A percentile compares a stretch with the other conserved stretches of the same genome.
phyloP scores from a whole-genome alignment of 2,797 vertebrate genomes.

The Acipenser transmontanus region DNA sequence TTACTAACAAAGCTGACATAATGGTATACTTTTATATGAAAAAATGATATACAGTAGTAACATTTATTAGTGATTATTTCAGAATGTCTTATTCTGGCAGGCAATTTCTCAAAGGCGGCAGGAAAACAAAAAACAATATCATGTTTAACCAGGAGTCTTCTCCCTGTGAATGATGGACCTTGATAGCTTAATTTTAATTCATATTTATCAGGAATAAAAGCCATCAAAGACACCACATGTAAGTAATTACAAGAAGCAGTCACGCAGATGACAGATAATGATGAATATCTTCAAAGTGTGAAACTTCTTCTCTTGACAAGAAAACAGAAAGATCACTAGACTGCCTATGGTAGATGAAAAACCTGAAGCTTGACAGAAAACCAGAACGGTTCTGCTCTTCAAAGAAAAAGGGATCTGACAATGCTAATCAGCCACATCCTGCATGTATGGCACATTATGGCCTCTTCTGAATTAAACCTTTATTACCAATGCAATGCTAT shows the following conservation, averaged over 20 bases:
- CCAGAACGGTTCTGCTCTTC: conserved; percentile 31
- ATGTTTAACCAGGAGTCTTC: conserved; percentile 43
- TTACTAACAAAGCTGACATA: no score
- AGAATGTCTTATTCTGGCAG: no score
- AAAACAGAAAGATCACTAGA: conserved; percentile 47
- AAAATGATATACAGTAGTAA: no score
- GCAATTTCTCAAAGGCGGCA: no score
- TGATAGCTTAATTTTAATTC: conserved; percentile 61
- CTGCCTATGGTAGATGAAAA: conserved; percentile 41
- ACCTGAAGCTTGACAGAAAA: conserved; percentile 29
- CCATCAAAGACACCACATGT: conserved; percentile 44
- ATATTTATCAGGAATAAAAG: conserved; percentile 50
- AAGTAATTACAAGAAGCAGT: conserved; percentile 52
- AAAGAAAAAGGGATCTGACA: conserved; percentile 27
- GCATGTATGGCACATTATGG: conserved; percentile 3
- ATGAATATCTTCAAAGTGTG: conserved; percentile 38
- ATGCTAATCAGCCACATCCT: conserved; percentile 35
- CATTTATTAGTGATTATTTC: no score
- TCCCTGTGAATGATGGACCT: conserved; percentile 42
- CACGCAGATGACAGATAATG: conserved; percentile 54
- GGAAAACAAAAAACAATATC: conserved; percentile 28
- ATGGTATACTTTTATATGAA: no score
- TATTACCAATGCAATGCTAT: conserved; percentile 24
- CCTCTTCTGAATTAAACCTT: conserved; percentile 21
- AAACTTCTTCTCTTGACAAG: conserved; percentile 42